Evolutionary conservation across 2,797 vertebrate genomes (phyloP), one percentile per base, ranked within the genome.

Genomic region (Adrianichthys oophorus): DNA sequence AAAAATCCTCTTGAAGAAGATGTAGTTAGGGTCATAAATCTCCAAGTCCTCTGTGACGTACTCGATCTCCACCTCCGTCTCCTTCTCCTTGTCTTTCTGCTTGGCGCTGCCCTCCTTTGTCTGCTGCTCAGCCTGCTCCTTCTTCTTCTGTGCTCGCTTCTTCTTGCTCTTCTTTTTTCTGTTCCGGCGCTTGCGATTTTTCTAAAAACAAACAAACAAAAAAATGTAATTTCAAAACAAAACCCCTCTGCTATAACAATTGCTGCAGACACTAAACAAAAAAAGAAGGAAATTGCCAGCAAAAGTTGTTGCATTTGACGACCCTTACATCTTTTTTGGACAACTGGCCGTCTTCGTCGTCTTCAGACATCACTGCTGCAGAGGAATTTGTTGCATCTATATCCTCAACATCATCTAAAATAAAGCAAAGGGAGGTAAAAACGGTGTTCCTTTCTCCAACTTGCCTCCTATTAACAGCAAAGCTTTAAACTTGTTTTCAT

Each of bases 1-100:
- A 24, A 98, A 97, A 64, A 97, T 95, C 73, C 93, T 93, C 86
- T 96, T 97, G 85, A 98, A 98, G 85, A 96, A 95, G 78, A 98
- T 94, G 78, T 85, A 98, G 78, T 95, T 95, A 59, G 96, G 94
- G 76, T 98, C 95, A 1, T 95, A 96, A 72, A 96, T 95, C 65
- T 97, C 93, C 0, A 94, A 95, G 72, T 97, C 95, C 73, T 97
- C 95, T 0, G 94, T 94, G 58, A 98, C 72, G 0, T 98, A 98
- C 68, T 98, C 95, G 0, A 97, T 95, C 78, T 98, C 95, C 46
- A 97, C 93, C 72, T 92, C 92, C 0, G 86, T 46, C 7, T 93
- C 92, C 29, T 91, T 92, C 4, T 85, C 88, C 1, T 85, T 87
- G 5, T 90, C 90, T 40, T 82, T 66, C 52, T 82, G 48, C 63